Conservation (phyloP, 1,140 invertebrate species). For the Aplysia californica region DNA sequence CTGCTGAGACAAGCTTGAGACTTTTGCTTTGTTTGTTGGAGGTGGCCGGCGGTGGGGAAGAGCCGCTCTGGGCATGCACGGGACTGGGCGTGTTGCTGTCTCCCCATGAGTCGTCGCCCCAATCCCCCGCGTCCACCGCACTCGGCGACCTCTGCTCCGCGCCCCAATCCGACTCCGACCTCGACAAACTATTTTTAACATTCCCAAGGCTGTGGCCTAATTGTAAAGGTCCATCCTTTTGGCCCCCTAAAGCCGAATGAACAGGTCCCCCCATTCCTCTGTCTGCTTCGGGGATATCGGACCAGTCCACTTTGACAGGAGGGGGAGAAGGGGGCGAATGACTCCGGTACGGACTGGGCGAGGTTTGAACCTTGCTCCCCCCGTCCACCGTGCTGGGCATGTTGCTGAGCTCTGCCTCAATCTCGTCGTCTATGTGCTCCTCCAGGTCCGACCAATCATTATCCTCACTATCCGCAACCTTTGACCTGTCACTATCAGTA, state of each 20-base stretch:
- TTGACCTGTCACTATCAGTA: background rate
- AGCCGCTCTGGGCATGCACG: too few species aligned
- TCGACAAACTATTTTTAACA: too few species aligned
- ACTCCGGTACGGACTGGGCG: conserved; percentile 25
- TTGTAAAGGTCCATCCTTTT: too few species aligned
- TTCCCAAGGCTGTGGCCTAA: too few species aligned
- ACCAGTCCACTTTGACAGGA: conserved; percentile 20
- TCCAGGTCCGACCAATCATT: conserved; percentile 35
- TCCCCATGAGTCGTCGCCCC: too few species aligned
- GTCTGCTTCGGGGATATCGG: background rate
- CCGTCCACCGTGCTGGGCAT: background rate
- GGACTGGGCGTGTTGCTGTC: too few species aligned
- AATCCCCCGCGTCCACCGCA: too few species aligned
- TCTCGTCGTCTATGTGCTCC: conserved; percentile 30
- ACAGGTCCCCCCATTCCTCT: background rate
- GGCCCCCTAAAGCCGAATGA: background rate
- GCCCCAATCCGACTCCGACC: too few species aligned
- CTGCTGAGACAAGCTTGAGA: background rate
- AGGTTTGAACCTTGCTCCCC: conserved; percentile 24
- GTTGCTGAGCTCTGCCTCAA: conserved; percentile 28
- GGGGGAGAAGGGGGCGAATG: conserved; percentile 19
- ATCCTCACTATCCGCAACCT: background rate
- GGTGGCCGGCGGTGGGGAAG: too few species aligned
- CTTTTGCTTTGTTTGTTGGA: too few species aligned
- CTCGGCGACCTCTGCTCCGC: too few species aligned